phyloP scores from a whole-genome alignment of 2,888 invertebrate genomes.

The Drosophila basisetae region DNA sequence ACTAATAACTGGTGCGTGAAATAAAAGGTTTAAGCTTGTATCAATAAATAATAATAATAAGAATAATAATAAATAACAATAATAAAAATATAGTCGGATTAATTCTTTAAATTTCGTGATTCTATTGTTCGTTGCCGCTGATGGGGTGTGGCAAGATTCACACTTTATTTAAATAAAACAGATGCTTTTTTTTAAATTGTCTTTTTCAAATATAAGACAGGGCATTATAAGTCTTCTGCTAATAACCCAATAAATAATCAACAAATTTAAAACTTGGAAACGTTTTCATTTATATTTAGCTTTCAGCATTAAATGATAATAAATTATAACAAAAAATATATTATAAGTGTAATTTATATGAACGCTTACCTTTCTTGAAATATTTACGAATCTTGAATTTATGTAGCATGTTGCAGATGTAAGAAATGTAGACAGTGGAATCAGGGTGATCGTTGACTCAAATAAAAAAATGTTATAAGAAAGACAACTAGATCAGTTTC shows the following conservation, averaged over 20 bases:
- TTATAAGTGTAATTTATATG: neutral
- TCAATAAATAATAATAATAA: neutral
- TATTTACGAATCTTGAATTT: neutral
- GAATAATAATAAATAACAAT: neutral
- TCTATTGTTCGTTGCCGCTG: neutral
- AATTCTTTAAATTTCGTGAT: neutral
- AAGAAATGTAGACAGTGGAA: neutral
- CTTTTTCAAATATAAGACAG: neutral
- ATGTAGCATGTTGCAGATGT: neutral
- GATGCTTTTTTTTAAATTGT: neutral
- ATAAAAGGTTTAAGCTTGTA: neutral
- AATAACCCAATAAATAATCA: neutral
- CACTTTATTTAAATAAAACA: neutral
- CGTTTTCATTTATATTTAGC: neutral
- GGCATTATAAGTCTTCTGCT: neutral
- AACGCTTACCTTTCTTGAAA: neutral
- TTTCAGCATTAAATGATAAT: neutral
- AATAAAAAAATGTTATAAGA: fast-evolving
- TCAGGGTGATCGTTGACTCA: neutral
- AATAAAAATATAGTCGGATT: neutral
- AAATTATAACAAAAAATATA: neutral
- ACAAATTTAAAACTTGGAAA: neutral
- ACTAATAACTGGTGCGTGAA: neutral
- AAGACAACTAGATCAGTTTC: neutral
- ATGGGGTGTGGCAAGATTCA: neutral